Conservation (phyloP, 2,797 vertebrate genomes). For the Enteromius anoplus region DNA sequence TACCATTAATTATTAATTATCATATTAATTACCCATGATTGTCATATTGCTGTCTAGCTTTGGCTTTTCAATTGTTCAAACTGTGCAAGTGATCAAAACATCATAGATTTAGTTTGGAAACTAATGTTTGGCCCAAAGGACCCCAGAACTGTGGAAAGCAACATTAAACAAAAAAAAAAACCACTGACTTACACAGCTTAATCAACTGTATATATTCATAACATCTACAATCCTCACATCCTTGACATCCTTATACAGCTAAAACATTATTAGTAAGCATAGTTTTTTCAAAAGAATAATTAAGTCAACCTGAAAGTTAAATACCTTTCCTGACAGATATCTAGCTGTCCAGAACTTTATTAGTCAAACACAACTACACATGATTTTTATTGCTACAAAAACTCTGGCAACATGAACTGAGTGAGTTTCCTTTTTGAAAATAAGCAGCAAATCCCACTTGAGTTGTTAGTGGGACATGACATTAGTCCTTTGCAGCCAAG, state of each 20-base stretch:
- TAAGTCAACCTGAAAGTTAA: background rate
- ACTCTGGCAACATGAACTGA: conserved; percentile 32
- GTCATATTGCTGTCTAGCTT: conserved; percentile 69
- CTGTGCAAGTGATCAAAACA: conserved; percentile 34
- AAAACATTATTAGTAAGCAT: conserved; percentile 17
- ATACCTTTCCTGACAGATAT: conserved; percentile 7
- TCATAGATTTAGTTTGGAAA: conserved; percentile 9
- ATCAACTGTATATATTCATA: conserved; percentile 8
- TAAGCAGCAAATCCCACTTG: conserved; percentile 68
- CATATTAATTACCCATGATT: conserved; percentile 23
- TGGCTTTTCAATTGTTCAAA: conserved; percentile 70
- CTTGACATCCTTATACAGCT: background rate
- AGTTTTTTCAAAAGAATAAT: conserved; percentile 1
- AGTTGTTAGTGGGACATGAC: conserved; percentile 40
- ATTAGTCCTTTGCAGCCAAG: background rate
- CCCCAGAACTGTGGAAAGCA: background rate
- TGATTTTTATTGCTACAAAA: conserved; percentile 9
- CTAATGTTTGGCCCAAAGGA: conserved; percentile 4
- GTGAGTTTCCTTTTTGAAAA: conserved; percentile 51
- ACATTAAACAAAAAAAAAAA: background rate
- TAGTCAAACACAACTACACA: conserved; percentile 16
- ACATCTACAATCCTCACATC: background rate
- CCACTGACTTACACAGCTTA: conserved; percentile 10
- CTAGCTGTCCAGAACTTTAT: background rate
- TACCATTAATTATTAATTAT: too few species aligned